Evolutionary conservation across 2,797 vertebrate species (phyloP).

Genomic region (Lithobates sylvaticus): DNA sequence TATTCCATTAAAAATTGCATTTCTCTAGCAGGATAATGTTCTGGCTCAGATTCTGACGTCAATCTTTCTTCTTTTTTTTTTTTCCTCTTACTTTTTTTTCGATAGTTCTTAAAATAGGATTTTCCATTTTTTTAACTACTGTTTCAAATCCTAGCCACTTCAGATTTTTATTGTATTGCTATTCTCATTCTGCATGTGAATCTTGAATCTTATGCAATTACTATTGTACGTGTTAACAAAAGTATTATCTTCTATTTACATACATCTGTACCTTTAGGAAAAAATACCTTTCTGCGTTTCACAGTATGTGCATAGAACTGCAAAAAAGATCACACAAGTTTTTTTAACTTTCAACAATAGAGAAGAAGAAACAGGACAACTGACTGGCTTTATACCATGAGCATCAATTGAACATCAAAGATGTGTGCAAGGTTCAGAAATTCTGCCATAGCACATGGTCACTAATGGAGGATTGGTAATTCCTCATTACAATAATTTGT

Average conservation of each 20-base stretch:
- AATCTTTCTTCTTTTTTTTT: not conserved
- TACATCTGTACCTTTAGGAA: not conserved
- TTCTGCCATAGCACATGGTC: too few relatives aligned
- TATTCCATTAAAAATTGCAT: not conserved
- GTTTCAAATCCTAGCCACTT: not conserved
- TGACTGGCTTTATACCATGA: too few relatives aligned
- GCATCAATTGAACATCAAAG: too few relatives aligned
- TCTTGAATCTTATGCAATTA: not conserved
- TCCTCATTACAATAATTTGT: too few relatives aligned
- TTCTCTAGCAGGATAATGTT: not conserved
- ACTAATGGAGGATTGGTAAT: too few relatives aligned
- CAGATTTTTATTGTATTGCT: not conserved
- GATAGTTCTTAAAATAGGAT: not conserved
- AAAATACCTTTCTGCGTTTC: not conserved
- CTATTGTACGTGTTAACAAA: not conserved
- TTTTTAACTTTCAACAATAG: not conserved
- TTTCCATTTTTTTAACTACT: not conserved
- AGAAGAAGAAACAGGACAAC: too few relatives aligned
- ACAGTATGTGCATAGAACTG: not conserved
- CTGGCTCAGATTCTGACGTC: not conserved
- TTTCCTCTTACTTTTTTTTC: not conserved
- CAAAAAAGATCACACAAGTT: not conserved
- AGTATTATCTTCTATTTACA: not conserved
- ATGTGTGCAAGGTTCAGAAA: too few relatives aligned
- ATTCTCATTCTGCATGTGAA: not conserved